These are phyloP conservation scores for Scopus umbretta DNA, from an alignment of 2,113 vertebrate species.

Conservation along the genomic window DNA sequence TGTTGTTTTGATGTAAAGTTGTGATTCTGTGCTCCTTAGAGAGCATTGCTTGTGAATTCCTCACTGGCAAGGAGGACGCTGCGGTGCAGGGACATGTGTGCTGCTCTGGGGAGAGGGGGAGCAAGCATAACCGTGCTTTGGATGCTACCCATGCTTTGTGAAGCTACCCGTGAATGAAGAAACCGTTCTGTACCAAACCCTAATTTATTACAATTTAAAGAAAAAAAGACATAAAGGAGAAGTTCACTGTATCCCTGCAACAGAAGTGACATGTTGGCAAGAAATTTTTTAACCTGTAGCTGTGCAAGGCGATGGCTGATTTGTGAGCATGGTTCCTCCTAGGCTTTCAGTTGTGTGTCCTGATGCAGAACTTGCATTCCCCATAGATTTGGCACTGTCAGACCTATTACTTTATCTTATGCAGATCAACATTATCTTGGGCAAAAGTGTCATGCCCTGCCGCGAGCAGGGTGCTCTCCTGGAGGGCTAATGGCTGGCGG, in stretches of 20 bases:
- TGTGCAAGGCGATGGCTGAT: conserved; percentile 59
- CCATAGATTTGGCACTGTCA: conserved; percentile 13
- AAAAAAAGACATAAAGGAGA: background rate
- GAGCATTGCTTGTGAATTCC: background rate
- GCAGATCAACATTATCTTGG: conserved; percentile 65
- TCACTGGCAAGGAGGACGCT: background rate
- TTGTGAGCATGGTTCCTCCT: conserved; percentile 65
- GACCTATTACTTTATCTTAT: conserved; percentile 70
- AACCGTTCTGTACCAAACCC: background rate
- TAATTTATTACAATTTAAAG: background rate
- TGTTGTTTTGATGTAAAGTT: background rate
- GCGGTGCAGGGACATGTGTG: background rate
- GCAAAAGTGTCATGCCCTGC: background rate
- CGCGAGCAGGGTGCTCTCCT: background rate
- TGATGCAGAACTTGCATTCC: conserved; percentile 72
- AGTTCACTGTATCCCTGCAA: background rate
- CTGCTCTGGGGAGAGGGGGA: background rate
- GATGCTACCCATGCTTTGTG: too few species aligned
- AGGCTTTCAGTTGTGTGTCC: conserved; percentile 70
- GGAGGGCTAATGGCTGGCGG: conserved; percentile 8
- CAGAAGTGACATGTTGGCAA: background rate
- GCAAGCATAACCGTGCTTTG: background rate
- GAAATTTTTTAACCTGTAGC: conserved; percentile 52
- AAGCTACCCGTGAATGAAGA: background rate
- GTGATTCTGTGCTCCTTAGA: background rate